Evolutionary conservation across 1,140 invertebrate species (phyloP).

Genomic region (Drosophila biarmipes): DNA sequence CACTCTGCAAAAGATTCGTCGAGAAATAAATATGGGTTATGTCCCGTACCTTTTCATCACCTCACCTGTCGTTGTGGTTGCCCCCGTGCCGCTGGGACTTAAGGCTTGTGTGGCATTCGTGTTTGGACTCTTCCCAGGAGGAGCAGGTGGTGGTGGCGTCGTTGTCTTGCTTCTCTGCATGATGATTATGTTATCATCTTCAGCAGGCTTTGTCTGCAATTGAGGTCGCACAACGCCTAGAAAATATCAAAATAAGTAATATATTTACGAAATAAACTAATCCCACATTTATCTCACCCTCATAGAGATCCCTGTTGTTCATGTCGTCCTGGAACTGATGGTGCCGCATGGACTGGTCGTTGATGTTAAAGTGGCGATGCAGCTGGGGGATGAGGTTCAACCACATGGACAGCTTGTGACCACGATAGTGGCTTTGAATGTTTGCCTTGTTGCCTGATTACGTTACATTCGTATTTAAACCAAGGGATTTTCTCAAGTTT

Average conservation of each 20-base stretch:
- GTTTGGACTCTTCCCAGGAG: conserved; percentile 18
- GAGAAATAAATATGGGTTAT: neutral
- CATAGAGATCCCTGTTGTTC: conserved; percentile 75
- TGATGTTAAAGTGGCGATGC: conserved; percentile 89
- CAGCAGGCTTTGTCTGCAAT: conserved; percentile 73
- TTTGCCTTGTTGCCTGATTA: conserved; percentile 87
- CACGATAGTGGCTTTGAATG: conserved; percentile 93
- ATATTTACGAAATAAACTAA: no score
- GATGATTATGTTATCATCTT: conserved; percentile 72
- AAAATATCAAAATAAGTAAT: conserved; percentile 6
- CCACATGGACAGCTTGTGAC: conserved; percentile 97
- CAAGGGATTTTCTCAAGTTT: neutral
- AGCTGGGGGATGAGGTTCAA: conserved; percentile 94
- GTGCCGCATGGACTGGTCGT: conserved; percentile 91
- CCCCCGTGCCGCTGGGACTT: conserved; percentile 28
- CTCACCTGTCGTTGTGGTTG: conserved; percentile 53
- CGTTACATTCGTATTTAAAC: no score
- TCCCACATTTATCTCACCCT: conserved; percentile 37
- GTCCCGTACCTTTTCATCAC: no score
- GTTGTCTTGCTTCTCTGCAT: conserved; percentile 71
- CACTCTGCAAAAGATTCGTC: conserved; percentile 84
- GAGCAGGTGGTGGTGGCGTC: conserved; percentile 55
- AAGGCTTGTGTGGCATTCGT: conserved; percentile 53
- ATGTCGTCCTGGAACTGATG: conserved; percentile 90
- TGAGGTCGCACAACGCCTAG: conserved; percentile 86